These are phyloP conservation scores for Margarornis squamiger DNA, from an alignment of 2,797 vertebrate species.

Conservation along the genomic window DNA sequence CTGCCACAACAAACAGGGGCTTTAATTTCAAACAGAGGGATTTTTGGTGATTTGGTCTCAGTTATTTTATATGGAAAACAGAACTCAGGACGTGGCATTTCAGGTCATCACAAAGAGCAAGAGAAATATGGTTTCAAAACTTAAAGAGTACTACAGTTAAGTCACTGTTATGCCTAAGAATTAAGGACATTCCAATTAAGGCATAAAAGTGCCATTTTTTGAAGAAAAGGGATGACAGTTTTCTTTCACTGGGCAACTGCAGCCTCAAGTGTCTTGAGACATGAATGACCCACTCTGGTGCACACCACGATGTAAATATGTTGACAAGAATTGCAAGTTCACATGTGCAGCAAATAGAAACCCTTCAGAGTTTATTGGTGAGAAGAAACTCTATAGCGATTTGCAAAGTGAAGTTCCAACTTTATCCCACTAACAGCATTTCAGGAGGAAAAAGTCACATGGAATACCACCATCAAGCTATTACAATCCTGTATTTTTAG, in stretches of 20 bases:
- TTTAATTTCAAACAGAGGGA: neutral
- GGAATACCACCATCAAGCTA: neutral
- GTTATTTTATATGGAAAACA: neutral
- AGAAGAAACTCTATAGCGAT: conserved; percentile 12
- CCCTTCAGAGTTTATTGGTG: conserved; percentile 39
- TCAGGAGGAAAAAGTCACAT: conserved; percentile 7
- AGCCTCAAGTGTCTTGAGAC: neutral
- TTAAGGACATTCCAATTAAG: neutral
- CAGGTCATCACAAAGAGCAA: neutral
- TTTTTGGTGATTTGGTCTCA: neutral
- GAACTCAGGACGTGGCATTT: neutral
- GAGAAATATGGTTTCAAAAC: neutral
- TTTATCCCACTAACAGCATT: conserved; percentile 37
- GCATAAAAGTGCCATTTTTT: neutral
- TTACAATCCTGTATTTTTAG: conserved; percentile 4
- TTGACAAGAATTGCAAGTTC: conserved; percentile 1
- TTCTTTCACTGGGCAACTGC: neutral
- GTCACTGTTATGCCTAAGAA: neutral
- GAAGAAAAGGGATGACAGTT: neutral
- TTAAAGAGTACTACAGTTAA: neutral
- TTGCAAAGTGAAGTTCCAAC: conserved; percentile 29
- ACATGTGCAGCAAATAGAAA: conserved; percentile 22
- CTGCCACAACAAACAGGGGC: neutral
- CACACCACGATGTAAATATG: neutral
- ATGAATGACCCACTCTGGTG: neutral